A percentile compares a stretch with the other conserved stretches of the same genome.
phyloP scores from a whole-genome alignment of 2,797 vertebrate genomes.

The Balearica regulorum region DNA sequence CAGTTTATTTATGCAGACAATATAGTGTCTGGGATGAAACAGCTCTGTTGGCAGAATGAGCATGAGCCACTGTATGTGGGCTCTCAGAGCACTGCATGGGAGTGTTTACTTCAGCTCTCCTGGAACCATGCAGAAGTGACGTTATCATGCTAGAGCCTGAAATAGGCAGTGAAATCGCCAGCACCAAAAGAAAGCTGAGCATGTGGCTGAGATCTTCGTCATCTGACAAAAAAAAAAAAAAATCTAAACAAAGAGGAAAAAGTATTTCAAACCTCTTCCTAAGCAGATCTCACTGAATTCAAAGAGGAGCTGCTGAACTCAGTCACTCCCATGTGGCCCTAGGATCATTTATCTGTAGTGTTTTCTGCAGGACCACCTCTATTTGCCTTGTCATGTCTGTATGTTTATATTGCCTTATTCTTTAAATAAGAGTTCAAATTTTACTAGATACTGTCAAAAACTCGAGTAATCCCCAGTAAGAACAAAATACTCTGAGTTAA shows the following conservation, averaged over 20 bases:
- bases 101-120: slow-evolving; percentile 66
- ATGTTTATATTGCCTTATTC: not conserved
- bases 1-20: slow-evolving; percentile 70
- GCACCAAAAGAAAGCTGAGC: not conserved
- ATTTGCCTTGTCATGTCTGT: not conserved
- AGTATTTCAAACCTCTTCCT: not conserved
- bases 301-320: not conserved
- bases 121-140: slow-evolving; percentile 58
- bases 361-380: not conserved
- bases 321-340: not conserved
- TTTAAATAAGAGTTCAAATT: not conserved
- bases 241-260: not conserved
- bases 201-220: slow-evolving; percentile 28
- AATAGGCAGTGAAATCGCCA: slow-evolving; percentile 47
- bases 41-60: slow-evolving; percentile 62
- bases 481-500: not conserved
- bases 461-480: not conserved
- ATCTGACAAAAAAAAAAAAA: not conserved
- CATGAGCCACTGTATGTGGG: slow-evolving; percentile 66
- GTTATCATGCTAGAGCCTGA: slow-evolving; percentile 48
- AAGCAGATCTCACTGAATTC: not conserved
- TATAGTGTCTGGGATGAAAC: slow-evolving; percentile 69
- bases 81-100: slow-evolving; percentile 62
- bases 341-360: fast-evolving
- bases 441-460: not conserved